A percentile compares a stretch with the other conserved stretches of the same genome.
Conservation (phyloP, 1,140 invertebrate genomes). For the Parasteatoda tepidariorum region DNA sequence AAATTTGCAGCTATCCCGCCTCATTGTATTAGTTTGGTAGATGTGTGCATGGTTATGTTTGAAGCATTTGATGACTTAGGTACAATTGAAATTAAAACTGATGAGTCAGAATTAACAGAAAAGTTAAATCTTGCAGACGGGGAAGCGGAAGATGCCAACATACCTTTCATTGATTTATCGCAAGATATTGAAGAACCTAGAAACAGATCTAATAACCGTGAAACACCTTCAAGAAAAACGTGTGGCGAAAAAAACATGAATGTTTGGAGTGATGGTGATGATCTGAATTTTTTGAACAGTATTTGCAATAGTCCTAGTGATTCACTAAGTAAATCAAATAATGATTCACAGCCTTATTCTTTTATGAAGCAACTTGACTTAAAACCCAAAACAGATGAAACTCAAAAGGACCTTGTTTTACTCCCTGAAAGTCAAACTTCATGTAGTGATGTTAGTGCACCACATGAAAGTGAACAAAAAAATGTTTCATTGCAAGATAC, state of each 20-base stretch:
- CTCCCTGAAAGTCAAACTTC: neutral
- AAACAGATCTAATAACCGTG: neutral
- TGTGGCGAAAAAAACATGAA: neutral
- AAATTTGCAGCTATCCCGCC: neutral
- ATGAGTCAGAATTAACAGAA: too few relatives aligned
- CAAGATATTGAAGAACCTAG: neutral
- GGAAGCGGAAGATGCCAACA: neutral
- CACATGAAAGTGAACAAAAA: neutral
- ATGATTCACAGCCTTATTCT: neutral
- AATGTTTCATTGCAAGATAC: neutral
- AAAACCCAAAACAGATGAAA: neutral
- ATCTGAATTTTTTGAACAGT: neutral
- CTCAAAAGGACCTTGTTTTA: too few relatives aligned
- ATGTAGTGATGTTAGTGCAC: neutral
- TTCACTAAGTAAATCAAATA: neutral
- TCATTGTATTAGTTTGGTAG: neutral
- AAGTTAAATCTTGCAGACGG: neutral
- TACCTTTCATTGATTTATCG: neutral
- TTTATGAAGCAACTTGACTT: too few relatives aligned
- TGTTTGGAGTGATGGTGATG: neutral
- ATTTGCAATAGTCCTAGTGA: neutral
- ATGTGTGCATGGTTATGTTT: constrained; percentile 8
- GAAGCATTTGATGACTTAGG: constrained; percentile 33
- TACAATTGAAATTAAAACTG: neutral
- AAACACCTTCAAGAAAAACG: neutral